These are phyloP conservation scores for Fissipunctia ypsillon DNA, from an alignment of 2,888 invertebrate genomes.

Conservation along the genomic window DNA sequence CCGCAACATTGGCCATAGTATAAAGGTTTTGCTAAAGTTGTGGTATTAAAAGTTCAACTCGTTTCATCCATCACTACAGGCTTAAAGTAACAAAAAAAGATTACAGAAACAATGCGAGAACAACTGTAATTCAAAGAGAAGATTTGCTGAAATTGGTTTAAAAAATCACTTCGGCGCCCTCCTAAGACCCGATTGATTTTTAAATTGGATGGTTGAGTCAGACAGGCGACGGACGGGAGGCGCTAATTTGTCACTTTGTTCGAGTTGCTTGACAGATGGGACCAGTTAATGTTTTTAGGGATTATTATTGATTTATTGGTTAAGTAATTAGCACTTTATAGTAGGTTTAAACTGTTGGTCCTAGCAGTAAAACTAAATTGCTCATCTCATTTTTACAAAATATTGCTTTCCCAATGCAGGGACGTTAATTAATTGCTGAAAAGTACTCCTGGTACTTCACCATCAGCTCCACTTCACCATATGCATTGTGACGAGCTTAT, in stretches of 20 bases:
- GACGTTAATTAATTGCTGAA: too few species aligned
- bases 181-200: conserved; percentile 62
- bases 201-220: conserved; percentile 60
- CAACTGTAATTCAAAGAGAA: conserved; percentile 28
- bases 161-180: conserved; percentile 53
- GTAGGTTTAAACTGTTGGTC: too few species aligned
- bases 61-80: conserved; percentile 10
- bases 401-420: too few species aligned
- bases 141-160: conserved; percentile 46
- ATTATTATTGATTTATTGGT: conserved; percentile 12
- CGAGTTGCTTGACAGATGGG: conserved; percentile 37
- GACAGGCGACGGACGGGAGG: conserved; percentile 38
- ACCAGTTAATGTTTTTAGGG: conserved; percentile 26
- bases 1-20: too few species aligned
- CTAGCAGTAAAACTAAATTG: too few species aligned
- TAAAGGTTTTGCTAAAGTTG: too few species aligned
- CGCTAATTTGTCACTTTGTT: conserved; percentile 63
- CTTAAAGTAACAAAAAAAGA: conserved; percentile 11
- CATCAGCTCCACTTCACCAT: too few species aligned
- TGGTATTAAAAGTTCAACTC: background rate
- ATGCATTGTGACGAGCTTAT: too few species aligned
- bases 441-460: too few species aligned
- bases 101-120: conserved; percentile 20
- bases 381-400: too few species aligned
- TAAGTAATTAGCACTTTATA: conserved; percentile 19